phyloP scores from a whole-genome alignment of 2,888 invertebrate species.

The Teinopalpus imperialis region DNA sequence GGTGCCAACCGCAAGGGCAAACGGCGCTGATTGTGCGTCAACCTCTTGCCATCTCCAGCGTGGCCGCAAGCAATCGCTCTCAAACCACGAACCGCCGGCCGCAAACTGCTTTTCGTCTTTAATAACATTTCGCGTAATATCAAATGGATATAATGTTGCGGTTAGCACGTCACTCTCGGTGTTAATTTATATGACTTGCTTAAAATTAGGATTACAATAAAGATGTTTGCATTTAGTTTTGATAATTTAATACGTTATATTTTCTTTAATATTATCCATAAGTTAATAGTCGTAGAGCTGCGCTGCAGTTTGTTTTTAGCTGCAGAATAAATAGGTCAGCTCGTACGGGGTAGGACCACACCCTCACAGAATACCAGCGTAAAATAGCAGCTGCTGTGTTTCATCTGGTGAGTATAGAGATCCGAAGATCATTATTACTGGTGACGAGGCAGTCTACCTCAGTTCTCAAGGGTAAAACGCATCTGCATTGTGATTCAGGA shows the following conservation, averaged over 20 bases:
- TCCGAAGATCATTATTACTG: too few species aligned
- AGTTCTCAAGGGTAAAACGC: too few species aligned
- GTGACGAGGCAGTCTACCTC: too few species aligned
- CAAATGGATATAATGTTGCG: slow-evolving; percentile 25
- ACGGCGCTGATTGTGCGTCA: slow-evolving; percentile 26
- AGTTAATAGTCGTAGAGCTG: too few species aligned
- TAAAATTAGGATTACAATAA: background rate
- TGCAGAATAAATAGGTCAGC: too few species aligned
- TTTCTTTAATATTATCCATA: too few species aligned
- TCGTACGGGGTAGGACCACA: too few species aligned
- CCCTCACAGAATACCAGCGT: too few species aligned
- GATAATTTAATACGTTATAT: background rate
- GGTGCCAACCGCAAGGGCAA: slow-evolving; percentile 32
- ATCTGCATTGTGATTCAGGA: too few species aligned
- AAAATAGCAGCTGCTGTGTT: too few species aligned
- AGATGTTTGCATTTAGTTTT: slow-evolving; percentile 2
- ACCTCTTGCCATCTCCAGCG: slow-evolving; percentile 32
- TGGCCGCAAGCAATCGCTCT: slow-evolving; percentile 36
- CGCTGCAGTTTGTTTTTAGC: too few species aligned
- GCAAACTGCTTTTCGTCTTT: slow-evolving; percentile 35
- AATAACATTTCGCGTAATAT: slow-evolving; percentile 29
- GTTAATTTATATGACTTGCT: slow-evolving; percentile 4
- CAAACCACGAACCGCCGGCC: slow-evolving; percentile 26
- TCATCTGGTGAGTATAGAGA: too few species aligned
- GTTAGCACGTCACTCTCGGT: slow-evolving; percentile 11